A percentile compares a stretch with the other conserved stretches of the same genome.
phyloP scores from a whole-genome alignment of 2,888 invertebrate species.

The Melanchra persicariae region DNA sequence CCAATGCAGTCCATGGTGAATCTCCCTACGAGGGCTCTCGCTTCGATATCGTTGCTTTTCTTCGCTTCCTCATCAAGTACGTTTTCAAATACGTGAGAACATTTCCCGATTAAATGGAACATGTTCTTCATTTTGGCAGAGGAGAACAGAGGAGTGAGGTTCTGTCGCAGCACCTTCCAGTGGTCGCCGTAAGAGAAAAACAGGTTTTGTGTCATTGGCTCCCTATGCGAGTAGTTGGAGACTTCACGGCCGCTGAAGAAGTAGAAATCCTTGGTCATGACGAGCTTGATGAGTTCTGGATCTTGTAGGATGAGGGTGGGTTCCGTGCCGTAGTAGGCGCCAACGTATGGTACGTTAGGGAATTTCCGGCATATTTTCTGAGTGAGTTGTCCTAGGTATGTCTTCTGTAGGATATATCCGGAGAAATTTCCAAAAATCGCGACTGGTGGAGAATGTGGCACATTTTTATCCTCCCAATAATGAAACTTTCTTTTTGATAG shows the following conservation, averaged over 20 bases:
- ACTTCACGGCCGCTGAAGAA: slow-evolving; percentile 80
- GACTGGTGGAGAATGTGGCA: slow-evolving; percentile 70
- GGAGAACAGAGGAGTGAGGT: slow-evolving; percentile 80
- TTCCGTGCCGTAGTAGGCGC: slow-evolving; percentile 80
- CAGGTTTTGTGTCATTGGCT: slow-evolving; percentile 72
- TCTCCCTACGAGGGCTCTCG: slow-evolving; percentile 69
- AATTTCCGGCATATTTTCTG: slow-evolving; percentile 75
- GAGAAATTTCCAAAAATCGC: slow-evolving; percentile 79
- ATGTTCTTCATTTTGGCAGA: slow-evolving; percentile 82
- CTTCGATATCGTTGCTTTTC: slow-evolving; percentile 65
- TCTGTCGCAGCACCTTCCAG: slow-evolving; percentile 82
- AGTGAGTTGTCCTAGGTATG: slow-evolving; percentile 64
- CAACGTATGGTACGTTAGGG: slow-evolving; percentile 76
- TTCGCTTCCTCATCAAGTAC: slow-evolving; percentile 69
- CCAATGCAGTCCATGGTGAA: slow-evolving; percentile 81
- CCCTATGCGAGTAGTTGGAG: slow-evolving; percentile 71
- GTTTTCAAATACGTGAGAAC: slow-evolving; percentile 70
- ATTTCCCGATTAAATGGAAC: slow-evolving; percentile 79
- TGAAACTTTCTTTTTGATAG: slow-evolving; percentile 67
- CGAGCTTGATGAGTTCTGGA: slow-evolving; percentile 76
- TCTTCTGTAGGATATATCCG: slow-evolving; percentile 71
- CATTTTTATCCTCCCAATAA: slow-evolving; percentile 77
- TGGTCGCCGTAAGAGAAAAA: slow-evolving; percentile 77
- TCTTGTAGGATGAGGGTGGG: slow-evolving; percentile 79
- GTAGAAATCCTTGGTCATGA: slow-evolving; percentile 80